phyloP scores from a whole-genome alignment of 2,113 vertebrate species.

The Phylloscopus whistleri region DNA sequence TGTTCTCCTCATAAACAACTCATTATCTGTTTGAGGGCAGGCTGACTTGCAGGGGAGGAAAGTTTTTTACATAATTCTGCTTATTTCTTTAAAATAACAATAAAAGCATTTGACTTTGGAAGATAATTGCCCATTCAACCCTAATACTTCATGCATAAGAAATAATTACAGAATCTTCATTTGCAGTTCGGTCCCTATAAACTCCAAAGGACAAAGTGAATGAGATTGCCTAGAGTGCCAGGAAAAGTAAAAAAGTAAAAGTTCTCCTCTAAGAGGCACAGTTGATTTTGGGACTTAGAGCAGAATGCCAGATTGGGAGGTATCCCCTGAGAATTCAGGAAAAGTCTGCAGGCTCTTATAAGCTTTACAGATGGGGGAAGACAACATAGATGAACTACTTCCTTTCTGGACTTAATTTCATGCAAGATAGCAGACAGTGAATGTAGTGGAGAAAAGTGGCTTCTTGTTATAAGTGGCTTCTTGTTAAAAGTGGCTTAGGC shows the following conservation, averaged over 20 bases:
- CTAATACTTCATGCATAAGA: not conserved
- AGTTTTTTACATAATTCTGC: not conserved
- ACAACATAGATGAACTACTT: not conserved
- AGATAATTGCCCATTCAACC: not conserved
- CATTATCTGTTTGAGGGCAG: conserved; percentile 16
- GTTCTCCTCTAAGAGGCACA: not conserved
- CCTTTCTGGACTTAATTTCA: not conserved
- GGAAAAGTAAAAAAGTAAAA: not conserved
- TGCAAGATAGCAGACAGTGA: not conserved
- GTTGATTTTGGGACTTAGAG: not conserved
- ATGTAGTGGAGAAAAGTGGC: not conserved
- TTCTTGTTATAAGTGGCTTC: accelerated
- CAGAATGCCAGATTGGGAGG: not conserved
- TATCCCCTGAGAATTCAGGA: not conserved
- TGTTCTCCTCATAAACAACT: not conserved
- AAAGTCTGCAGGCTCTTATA: not conserved
- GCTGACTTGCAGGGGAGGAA: not conserved
- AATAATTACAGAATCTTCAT: not conserved
- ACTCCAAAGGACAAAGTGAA: not conserved
- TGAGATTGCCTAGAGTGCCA: not conserved
- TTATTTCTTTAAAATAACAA: not conserved
- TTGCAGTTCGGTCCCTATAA: not conserved
- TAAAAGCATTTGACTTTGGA: not conserved
- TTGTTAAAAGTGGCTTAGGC: accelerated
- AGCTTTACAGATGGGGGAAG: not conserved